Base-by-base conservation (phyloP, 2,888 invertebrate species). In the Drosophila setosimentum region DNA sequence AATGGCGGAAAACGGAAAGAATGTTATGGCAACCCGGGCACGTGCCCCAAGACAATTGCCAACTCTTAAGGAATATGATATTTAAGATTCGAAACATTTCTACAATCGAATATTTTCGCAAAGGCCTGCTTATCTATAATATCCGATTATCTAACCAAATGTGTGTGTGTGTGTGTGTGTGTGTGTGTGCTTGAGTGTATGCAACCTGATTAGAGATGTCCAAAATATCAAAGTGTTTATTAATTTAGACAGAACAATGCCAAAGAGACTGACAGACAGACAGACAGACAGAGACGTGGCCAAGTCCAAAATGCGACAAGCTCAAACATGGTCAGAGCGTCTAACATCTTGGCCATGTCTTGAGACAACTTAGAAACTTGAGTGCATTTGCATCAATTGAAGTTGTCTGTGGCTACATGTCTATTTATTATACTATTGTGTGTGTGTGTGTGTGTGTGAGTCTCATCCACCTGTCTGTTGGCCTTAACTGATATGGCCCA, bases 351-450 rank as follows among this genome's bases (percentile, higher is more conserved):
- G 50, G 40, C 57, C 50, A 65, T 71, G 76, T 83, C 83, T 75
- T 73, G 75, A 68, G 82, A 69, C 78, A 54, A 51, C 62, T 55
- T 69, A 49, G 77, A 57, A 76, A 74, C 82, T 82, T 79, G 79
- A 86, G 84, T 85, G 84, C 87, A 85, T 85, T 85, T 84, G 70
- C 40, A 42, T 64, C 82, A 84, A 86, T 86, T 84, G 82, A 86
- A 77, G 65, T 82, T 79, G 83, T 86, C 80, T 82, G 45, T 45
- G 69, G 75, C 51, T 54, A 72, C 54, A 72, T 71, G 68, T 77
- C 79, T 58, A 68, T 61, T 54, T 66, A 51, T 50, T 49, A 29
- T 29, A 13, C 10, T 10, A 16, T 16, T 24, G 35, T 27, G 3
- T 24, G 6, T 54, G 54, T 33, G 32, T 33, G 32, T 13, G 37